Conservation (phyloP, 2,797 vertebrate genomes). For the Falco biarmicus region DNA sequence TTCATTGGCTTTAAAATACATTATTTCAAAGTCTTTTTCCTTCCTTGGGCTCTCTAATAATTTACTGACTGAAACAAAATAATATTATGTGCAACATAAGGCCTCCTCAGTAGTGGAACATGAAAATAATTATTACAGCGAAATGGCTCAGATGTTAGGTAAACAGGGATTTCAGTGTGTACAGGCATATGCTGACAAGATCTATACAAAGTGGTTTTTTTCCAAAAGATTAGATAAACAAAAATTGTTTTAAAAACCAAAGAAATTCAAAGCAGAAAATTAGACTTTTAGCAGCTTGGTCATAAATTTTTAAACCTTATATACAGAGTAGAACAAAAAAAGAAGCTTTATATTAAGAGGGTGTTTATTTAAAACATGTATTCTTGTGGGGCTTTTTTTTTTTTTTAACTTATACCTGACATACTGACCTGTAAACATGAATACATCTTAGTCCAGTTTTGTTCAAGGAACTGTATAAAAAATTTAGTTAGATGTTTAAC, state of each 20-base stretch:
- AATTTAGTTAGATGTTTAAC: not conserved
- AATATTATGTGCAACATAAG: not conserved
- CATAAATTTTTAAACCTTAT: not conserved
- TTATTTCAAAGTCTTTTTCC: not conserved
- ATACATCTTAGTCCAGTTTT: not conserved
- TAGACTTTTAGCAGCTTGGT: not conserved
- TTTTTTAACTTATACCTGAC: not conserved
- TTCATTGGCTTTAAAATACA: not conserved
- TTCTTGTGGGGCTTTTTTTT: not conserved
- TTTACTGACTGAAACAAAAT: slow-evolving; percentile 18
- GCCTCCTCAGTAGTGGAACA: not conserved
- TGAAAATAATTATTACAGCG: not conserved
- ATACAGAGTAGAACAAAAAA: not conserved
- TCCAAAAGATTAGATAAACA: not conserved
- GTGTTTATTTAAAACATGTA: not conserved
- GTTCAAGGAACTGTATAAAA: not conserved
- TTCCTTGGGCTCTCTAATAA: slow-evolving; percentile 7
- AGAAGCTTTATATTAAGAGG: not conserved
- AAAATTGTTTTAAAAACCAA: not conserved
- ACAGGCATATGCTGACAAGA: not conserved
- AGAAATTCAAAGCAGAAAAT: not conserved
- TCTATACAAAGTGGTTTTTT: not conserved
- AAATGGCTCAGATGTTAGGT: not conserved
- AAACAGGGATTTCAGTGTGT: not conserved
- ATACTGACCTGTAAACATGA: not conserved